Conservation (phyloP, 2,797 vertebrate species). For the Toxotes lorentzi region DNA sequence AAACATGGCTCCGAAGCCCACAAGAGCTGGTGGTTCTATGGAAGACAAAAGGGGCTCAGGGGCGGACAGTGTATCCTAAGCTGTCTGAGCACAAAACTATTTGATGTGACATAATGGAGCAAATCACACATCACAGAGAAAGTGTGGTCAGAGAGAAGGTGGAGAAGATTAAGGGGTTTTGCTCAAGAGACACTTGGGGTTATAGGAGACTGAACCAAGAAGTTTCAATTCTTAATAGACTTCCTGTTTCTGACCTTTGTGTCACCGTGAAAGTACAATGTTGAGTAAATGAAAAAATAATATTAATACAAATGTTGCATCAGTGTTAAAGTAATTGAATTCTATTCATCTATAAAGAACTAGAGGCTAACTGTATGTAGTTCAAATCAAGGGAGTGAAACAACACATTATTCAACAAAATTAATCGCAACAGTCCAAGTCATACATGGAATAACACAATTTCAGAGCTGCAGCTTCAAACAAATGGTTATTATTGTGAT, state of each 20-base stretch:
- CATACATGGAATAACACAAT: background rate
- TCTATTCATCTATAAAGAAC: background rate
- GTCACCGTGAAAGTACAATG: background rate
- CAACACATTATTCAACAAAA: background rate
- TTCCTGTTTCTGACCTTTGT: conserved; percentile 9
- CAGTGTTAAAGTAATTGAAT: background rate
- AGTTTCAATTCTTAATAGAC: background rate
- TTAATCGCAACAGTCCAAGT: background rate
- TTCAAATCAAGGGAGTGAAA: background rate
- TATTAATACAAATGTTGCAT: background rate
- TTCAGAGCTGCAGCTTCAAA: background rate
- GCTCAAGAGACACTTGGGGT: conserved; percentile 6
- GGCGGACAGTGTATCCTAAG: background rate
- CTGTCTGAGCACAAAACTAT: background rate
- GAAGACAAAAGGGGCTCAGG: conserved; percentile 5
- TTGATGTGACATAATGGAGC: conserved; percentile 34
- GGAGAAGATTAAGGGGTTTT: conserved; percentile 14
- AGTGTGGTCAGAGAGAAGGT: background rate
- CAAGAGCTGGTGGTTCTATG: conserved; percentile 14
- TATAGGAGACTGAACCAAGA: background rate
- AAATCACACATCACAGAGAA: conserved; percentile 20
- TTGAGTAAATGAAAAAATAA: background rate
- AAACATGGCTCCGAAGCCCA: conserved; percentile 46
- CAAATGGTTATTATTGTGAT: background rate
- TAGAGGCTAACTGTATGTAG: background rate